phyloP scores from a whole-genome alignment of 2,113 vertebrate species.

The Lota lota region DNA sequence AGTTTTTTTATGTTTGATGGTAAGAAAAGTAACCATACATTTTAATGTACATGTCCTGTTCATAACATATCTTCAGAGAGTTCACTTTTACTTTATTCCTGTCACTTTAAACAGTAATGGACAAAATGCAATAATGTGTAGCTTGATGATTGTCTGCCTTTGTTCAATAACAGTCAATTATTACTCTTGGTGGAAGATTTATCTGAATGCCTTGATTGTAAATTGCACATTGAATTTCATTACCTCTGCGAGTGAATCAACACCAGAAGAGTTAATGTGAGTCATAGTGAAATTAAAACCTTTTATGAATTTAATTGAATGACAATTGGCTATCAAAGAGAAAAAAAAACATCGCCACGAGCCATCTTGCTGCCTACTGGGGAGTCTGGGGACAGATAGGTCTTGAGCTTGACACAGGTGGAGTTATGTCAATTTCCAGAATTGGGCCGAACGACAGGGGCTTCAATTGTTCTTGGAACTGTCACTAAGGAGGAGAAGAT shows the following conservation, averaged over 20 bases:
- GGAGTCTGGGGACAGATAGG: conserved; percentile 61
- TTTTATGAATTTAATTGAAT: conserved; percentile 51
- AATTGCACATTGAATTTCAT: not conserved
- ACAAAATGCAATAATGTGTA: conserved; percentile 24
- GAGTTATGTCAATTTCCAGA: conserved; percentile 48
- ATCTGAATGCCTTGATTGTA: conserved; percentile 19
- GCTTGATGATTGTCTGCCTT: conserved; percentile 19
- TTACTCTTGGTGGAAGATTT: conserved; percentile 8
- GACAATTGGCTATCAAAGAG: conserved; percentile 48
- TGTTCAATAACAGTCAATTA: conserved; percentile 2
- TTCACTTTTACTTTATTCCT: too few species aligned
- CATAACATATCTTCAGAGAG: too few species aligned
- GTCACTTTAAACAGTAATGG: too few species aligned
- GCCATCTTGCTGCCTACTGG: conserved; percentile 45
- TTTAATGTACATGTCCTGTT: too few species aligned
- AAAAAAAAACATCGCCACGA: conserved; percentile 47
- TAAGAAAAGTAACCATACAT: too few species aligned
- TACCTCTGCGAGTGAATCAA: not conserved
- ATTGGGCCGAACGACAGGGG: conserved; percentile 46
- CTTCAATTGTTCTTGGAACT: conserved; percentile 63
- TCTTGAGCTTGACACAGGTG: conserved; percentile 35
- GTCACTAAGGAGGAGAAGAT: conserved; percentile 36
- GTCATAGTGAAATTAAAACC: conserved; percentile 38
- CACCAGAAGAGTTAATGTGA: conserved; percentile 24
- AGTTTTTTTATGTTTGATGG: too few species aligned